A percentile compares a stretch with the other conserved stretches of the same genome.
These are phyloP conservation scores for Gorsachius magnificus DNA, from an alignment of 2,797 vertebrate species.

Conservation along the genomic window DNA sequence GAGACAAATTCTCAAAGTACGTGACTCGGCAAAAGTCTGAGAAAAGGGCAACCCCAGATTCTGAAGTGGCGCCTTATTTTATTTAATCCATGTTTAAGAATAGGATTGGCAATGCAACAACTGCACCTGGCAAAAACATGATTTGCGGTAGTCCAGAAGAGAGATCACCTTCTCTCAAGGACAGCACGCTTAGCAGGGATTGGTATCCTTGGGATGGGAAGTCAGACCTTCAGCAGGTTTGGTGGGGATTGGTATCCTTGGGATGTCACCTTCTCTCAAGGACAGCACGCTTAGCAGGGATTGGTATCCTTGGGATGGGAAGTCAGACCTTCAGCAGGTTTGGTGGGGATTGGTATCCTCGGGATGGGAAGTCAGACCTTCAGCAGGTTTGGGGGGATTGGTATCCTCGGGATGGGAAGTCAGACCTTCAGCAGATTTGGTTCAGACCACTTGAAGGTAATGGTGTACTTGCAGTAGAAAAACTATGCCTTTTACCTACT, in stretches of 20 bases:
- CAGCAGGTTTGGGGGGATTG: not conserved
- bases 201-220: not conserved
- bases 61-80: not conserved
- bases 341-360: not conserved
- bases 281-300: too few species aligned
- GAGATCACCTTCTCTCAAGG: not conserved
- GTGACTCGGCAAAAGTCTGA: not conserved
- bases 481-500: not conserved
- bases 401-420: not conserved
- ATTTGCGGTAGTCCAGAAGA: not conserved
- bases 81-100: not conserved
- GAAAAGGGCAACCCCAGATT: not conserved
- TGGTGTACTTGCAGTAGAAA: not conserved
- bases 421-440: not conserved
- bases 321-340: not conserved
- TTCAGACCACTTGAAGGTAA: not conserved
- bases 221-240: not conserved
- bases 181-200: not conserved
- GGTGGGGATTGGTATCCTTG: not conserved
- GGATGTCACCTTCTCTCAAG: too few species aligned
- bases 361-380: not conserved
- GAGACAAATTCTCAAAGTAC: not conserved
- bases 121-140: accelerated
- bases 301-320: not conserved
- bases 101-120: not conserved